Evolutionary conservation across 2,797 vertebrate genomes (phyloP), one percentile per base, ranked within the genome.

Genomic region (Florisuga fusca): DNA sequence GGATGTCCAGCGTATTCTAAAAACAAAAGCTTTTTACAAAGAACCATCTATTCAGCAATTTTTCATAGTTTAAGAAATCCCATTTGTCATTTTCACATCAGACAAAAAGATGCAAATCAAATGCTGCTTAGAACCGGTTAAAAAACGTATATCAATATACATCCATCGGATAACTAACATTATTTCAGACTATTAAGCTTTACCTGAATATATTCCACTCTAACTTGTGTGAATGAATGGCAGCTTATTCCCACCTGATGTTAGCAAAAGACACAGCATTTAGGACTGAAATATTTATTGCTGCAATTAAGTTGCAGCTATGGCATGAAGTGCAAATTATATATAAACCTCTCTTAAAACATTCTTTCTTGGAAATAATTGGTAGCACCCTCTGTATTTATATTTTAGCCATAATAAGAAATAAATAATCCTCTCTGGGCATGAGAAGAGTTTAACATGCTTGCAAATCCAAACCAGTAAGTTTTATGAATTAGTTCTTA

Each of bases 401-500:
- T 45, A 48, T 48, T 95, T 71, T 68, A 75, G 61, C 12, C 15
- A 7, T 31, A 84, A 64, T 21, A 73, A 43, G 31, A 67, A 94
- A 84, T 74, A 11, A 63, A 5, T 25, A 54, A 34, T 78, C 18
- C 46, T 78, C 87, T 62, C 57, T 68, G 15, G 31, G 10, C 46
- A 29, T 34, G 43, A 87, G 23, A 77, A 89, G 25, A 91, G 80
- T 25, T 68, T 73, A 64, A 36, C 72, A 74, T 84, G n/a, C 46
- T 69, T 80, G 87, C 55, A 64, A 92, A 85, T 59, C 43, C 38
- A 80, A 87, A 81, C 27, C 31, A 63, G n/a, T 71, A 61, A 74
- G 84, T 6, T 92, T 93, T 92, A 95, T n/a, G 57, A 93, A 89
- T 62, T 94, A 81, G 12, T 66, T 93, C 63, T 96, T 73, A 82